phyloP scores from a whole-genome alignment of 2,888 invertebrate genomes.

The Biston betularia region DNA sequence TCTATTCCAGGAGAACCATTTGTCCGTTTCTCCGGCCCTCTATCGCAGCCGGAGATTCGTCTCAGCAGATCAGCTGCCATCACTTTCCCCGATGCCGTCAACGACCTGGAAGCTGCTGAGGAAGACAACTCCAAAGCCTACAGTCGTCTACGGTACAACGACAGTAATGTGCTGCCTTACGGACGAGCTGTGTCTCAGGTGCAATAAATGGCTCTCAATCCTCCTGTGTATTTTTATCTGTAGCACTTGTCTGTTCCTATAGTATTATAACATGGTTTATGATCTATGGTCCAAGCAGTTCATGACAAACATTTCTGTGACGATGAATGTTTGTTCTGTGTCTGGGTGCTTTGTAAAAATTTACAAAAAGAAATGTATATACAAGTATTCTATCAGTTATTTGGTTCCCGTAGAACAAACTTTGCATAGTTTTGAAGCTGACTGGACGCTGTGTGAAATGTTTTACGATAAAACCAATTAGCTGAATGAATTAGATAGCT shows the following conservation, averaged over 20 bases:
- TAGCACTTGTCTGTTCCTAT: not conserved
- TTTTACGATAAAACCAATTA: too few species aligned
- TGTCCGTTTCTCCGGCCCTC: constrained; percentile 69
- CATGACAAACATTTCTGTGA: not conserved
- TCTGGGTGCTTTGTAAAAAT: too few species aligned
- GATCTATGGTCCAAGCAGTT: not conserved
- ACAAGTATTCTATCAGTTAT: too few species aligned
- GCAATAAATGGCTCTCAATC: constrained; percentile 12
- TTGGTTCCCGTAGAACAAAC: too few species aligned
- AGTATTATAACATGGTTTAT: too few species aligned
- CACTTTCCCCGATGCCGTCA: constrained; percentile 59
- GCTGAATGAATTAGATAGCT: too few species aligned
- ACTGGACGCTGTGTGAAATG: too few species aligned
- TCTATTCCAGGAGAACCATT: constrained; percentile 74
- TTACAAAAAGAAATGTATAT: too few species aligned
- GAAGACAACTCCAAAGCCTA: constrained; percentile 58
- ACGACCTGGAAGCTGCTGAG: constrained; percentile 66
- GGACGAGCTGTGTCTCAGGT: constrained; percentile 69
- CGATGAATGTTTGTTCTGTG: too few species aligned
- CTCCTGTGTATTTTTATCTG: not conserved
- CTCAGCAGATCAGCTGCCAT: constrained; percentile 69
- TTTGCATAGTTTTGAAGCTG: too few species aligned
- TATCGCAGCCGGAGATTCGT: constrained; percentile 66
- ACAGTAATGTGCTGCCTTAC: constrained; percentile 59
- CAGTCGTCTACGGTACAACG: constrained; percentile 58